phyloP scores from a whole-genome alignment of 2,888 invertebrate genomes.

The Toxonevra muliebris region DNA sequence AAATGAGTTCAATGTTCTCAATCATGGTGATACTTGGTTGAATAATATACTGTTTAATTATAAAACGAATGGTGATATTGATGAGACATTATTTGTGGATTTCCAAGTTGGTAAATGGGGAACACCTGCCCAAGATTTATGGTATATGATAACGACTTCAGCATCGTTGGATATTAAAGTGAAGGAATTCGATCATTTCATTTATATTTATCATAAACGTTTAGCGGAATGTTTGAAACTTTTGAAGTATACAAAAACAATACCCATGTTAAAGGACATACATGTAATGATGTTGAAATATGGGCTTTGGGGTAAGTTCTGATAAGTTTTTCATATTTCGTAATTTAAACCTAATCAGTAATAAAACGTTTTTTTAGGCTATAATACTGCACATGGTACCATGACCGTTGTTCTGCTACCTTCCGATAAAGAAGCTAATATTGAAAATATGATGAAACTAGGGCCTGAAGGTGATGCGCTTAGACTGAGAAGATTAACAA shows the following conservation, averaged over 20 bases:
- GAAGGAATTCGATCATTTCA: conserved; percentile 54
- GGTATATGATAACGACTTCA: conserved; percentile 47
- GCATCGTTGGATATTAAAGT: conserved; percentile 49
- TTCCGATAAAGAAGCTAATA: conserved; percentile 50
- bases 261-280: conserved; percentile 51
- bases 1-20: conserved; percentile 53
- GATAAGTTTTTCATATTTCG: too few species aligned
- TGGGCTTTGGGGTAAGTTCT: conserved; percentile 53
- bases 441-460: conserved; percentile 44
- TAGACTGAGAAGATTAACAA: conserved; percentile 43
- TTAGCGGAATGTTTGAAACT: conserved; percentile 51
- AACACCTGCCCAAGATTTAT: conserved; percentile 55
- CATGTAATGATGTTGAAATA: conserved; percentile 52
- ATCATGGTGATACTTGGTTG: conserved; percentile 58
- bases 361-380: too few species aligned
- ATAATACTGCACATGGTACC: conserved; percentile 42
- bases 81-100: conserved; percentile 53
- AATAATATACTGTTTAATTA: conserved; percentile 58
- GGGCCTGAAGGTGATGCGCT: conserved; percentile 48
- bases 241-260: conserved; percentile 49
- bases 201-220: conserved; percentile 53
- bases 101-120: conserved; percentile 58
- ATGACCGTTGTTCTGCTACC: conserved; percentile 48
- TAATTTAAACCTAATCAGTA: too few species aligned
- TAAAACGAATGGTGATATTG: conserved; percentile 42